Conservation (phyloP, 2,113 vertebrate genomes). For the Charadrius vociferus region DNA sequence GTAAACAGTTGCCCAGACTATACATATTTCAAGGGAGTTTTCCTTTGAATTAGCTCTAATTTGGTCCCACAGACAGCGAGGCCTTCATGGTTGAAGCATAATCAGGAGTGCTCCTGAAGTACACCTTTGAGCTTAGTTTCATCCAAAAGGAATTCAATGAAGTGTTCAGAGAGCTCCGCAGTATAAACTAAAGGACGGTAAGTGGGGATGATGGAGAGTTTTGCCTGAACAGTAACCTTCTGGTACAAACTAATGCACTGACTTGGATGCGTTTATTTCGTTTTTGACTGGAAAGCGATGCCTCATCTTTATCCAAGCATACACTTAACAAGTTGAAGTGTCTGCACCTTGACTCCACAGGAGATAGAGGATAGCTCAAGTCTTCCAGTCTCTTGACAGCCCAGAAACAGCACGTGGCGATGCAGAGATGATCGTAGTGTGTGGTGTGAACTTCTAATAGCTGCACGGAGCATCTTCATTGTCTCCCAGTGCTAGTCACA, state of each 20-base stretch:
- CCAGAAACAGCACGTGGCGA: background rate
- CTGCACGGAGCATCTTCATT: background rate
- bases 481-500: background rate
- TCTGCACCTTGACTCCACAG: background rate
- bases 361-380: background rate
- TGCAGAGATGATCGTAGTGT: rapidly evolving
- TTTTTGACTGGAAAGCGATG: background rate
- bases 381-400: background rate
- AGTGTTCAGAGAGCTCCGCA: background rate
- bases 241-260: background rate
- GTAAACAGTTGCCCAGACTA: background rate
- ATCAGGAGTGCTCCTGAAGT: background rate
- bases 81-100: background rate
- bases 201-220: background rate
- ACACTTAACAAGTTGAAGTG: background rate
- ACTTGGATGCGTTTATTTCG: background rate
- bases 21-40: background rate
- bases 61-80: background rate
- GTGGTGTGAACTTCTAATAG: background rate
- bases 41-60: background rate
- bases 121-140: background rate
- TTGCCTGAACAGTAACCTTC: background rate
- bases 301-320: background rate
- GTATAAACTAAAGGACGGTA: background rate
- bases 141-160: background rate